Percentiles rank a stretch among this genome's conserved stretches.
Evolutionary conservation across 2,797 vertebrate species (phyloP).

Genomic region (Diplodus sargus): DNA sequence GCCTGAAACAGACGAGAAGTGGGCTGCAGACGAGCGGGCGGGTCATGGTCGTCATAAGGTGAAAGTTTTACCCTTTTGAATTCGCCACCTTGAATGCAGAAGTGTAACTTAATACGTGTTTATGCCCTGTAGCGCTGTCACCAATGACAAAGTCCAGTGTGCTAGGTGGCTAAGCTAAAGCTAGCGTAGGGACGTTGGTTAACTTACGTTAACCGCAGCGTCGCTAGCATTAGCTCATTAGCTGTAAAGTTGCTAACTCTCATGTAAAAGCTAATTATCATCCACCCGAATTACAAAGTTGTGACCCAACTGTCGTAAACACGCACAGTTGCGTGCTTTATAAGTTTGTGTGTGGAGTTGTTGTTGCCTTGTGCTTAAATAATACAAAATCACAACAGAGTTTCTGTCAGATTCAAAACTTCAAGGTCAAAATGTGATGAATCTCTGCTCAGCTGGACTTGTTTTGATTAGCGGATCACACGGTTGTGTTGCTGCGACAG

Average conservation of each 20-base stretch:
- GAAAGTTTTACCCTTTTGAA: slow-evolving; percentile 10
- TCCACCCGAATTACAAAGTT: neutral
- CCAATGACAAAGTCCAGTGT: slow-evolving; percentile 42
- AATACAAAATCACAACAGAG: neutral
- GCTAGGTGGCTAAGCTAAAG: slow-evolving; percentile 68
- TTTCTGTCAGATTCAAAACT: slow-evolving; percentile 49
- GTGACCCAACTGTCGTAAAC: neutral
- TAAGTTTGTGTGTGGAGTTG: neutral
- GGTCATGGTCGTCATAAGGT: slow-evolving; percentile 79
- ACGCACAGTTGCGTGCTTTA: fast-evolving
- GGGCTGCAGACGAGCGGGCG: slow-evolving; percentile 66
- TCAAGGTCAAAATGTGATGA: slow-evolving; percentile 71
- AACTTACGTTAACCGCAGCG: neutral
- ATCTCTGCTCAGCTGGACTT: slow-evolving; percentile 8
- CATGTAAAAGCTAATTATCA: slow-evolving; percentile 23
- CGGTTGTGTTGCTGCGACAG: neutral
- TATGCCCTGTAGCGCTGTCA: fast-evolving
- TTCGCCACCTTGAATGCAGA: neutral
- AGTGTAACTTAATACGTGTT: fast-evolving
- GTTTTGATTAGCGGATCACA: slow-evolving; percentile 23
- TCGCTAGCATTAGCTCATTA: slow-evolving; percentile 48
- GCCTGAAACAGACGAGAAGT: slow-evolving; percentile 76
- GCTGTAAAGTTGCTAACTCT: slow-evolving; percentile 52
- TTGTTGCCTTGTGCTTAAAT: neutral
- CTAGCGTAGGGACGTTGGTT: slow-evolving; percentile 30